Conservation (phyloP, 2,888 invertebrate species). For the Orthosia gothica region DNA sequence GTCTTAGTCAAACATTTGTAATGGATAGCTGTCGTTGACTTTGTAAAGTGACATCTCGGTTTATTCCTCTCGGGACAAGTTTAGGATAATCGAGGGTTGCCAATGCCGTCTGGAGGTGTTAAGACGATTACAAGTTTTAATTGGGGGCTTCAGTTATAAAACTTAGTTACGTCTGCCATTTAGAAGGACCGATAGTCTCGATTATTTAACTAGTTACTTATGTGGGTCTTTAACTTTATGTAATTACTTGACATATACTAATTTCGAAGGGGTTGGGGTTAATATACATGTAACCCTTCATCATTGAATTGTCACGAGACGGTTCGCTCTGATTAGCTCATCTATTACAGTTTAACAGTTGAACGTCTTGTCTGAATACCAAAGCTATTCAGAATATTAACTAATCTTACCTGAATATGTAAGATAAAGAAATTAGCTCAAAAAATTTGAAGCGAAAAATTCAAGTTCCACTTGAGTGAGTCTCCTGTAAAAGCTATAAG, state of each 20-base stretch:
- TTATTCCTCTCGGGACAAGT: slow-evolving; percentile 55
- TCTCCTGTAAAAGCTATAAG: slow-evolving; percentile 22
- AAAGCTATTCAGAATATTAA: slow-evolving; percentile 17
- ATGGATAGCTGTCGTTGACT: slow-evolving; percentile 62
- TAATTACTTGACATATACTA: slow-evolving; percentile 19
- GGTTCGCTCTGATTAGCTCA: background rate
- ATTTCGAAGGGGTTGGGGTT: slow-evolving; percentile 18
- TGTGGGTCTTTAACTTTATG: slow-evolving; percentile 20
- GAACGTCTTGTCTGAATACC: background rate
- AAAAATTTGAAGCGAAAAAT: slow-evolving; percentile 21
- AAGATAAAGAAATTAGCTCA: slow-evolving; percentile 32
- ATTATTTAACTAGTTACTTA: slow-evolving; percentile 41
- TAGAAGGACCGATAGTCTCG: slow-evolving; percentile 34
- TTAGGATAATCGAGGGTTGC: slow-evolving; percentile 58
- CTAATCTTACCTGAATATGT: slow-evolving; percentile 2
- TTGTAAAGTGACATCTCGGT: slow-evolving; percentile 59
- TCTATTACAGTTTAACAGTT: slow-evolving; percentile 13
- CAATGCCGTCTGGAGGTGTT: slow-evolving; percentile 58
- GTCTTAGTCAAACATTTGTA: slow-evolving; percentile 54
- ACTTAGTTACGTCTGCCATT: slow-evolving; percentile 53
- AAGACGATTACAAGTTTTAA: slow-evolving; percentile 62
- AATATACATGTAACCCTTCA: slow-evolving; percentile 29
- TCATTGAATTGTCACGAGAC: slow-evolving; percentile 33
- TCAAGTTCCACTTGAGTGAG: slow-evolving; percentile 4
- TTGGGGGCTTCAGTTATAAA: slow-evolving; percentile 58